A percentile compares a stretch with the other conserved stretches of the same genome.
Conservation (phyloP, 2,888 invertebrate genomes). For the Drosophila neotestacea region DNA sequence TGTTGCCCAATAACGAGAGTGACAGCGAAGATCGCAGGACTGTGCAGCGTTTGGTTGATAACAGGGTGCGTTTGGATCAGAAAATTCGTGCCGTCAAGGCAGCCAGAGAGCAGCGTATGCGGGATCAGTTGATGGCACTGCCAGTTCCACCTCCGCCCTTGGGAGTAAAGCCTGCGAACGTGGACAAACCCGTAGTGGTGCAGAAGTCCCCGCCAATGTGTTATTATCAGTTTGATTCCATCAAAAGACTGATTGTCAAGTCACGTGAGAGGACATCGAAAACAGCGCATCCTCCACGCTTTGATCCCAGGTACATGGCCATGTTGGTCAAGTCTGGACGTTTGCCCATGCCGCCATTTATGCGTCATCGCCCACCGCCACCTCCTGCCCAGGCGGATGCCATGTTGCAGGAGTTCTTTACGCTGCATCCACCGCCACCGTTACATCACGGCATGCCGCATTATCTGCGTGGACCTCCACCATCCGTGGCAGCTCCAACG, state of each 20-base stretch:
- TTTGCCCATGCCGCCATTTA: constrained; percentile 49
- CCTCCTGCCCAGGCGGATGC: constrained; percentile 55
- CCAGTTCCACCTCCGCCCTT: constrained; percentile 79
- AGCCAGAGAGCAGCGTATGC: constrained; percentile 41
- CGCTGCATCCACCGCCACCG: constrained; percentile 61
- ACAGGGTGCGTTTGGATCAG: constrained; percentile 66
- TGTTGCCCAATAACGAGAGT: constrained; percentile 82
- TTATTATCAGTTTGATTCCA: constrained; percentile 83
- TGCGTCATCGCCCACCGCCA: constrained; percentile 70
- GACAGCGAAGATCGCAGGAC: constrained; percentile 80
- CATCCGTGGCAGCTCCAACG: constrained; percentile 41
- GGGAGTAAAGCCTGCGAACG: constrained; percentile 65
- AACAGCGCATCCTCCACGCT: constrained; percentile 58
- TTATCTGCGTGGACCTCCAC: constrained; percentile 79
- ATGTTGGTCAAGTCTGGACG: constrained; percentile 58
- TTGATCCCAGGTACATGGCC: constrained; percentile 79
- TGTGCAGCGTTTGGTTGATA: constrained; percentile 72
- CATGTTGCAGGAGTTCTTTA: constrained; percentile 64
- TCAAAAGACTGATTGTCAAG: constrained; percentile 79
- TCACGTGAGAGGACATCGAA: constrained; percentile 79
- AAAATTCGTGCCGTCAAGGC: constrained; percentile 59
- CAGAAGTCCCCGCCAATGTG: constrained; percentile 74
- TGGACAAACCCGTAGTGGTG: constrained; percentile 80
- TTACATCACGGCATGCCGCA: constrained; percentile 56
- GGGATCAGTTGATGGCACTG: constrained; percentile 47